Evolutionary conservation across 2,797 vertebrate species (phyloP).

Genomic region (Sebastes alutus): DNA sequence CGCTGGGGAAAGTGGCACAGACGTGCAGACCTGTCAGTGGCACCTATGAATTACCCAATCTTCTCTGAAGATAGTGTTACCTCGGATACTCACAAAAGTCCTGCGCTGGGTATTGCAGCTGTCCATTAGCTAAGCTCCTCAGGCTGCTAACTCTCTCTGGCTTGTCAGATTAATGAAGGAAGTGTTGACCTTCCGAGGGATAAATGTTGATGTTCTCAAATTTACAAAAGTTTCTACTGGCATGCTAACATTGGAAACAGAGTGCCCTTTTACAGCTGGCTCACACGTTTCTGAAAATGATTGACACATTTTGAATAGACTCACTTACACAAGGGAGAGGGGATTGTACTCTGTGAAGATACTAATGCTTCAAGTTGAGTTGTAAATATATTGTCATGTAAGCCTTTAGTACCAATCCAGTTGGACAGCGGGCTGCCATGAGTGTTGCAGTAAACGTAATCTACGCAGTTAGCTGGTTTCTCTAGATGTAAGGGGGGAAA

Average conservation of each 20-base stretch:
- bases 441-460: constrained; percentile 57
- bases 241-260: constrained; percentile 55
- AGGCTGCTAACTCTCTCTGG: constrained; percentile 66
- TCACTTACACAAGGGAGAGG: constrained; percentile 19
- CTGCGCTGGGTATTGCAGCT: constrained; percentile 73
- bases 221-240: constrained; percentile 65
- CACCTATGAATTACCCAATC: constrained; percentile 84
- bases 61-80: constrained; percentile 82
- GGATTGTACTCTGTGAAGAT: constrained; percentile 42
- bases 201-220: constrained; percentile 80
- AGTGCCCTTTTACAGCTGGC: constrained; percentile 52
- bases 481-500: constrained; percentile 29
- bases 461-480: constrained; percentile 56
- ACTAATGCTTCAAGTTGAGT: constrained; percentile 46
- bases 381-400: constrained; percentile 64
- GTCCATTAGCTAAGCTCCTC: constrained; percentile 76
- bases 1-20: constrained; percentile 79
- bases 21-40: constrained; percentile 82
- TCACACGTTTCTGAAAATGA: constrained; percentile 40
- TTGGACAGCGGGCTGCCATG: constrained; percentile 47
- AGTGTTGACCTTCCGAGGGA: constrained; percentile 78
- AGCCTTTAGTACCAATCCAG: constrained; percentile 46
- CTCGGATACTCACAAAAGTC: constrained; percentile 62
- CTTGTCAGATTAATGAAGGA: constrained; percentile 80
- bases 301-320: constrained; percentile 53